phyloP scores from a whole-genome alignment of 2,888 invertebrate species.

The Rugalucina vietnamica region DNA sequence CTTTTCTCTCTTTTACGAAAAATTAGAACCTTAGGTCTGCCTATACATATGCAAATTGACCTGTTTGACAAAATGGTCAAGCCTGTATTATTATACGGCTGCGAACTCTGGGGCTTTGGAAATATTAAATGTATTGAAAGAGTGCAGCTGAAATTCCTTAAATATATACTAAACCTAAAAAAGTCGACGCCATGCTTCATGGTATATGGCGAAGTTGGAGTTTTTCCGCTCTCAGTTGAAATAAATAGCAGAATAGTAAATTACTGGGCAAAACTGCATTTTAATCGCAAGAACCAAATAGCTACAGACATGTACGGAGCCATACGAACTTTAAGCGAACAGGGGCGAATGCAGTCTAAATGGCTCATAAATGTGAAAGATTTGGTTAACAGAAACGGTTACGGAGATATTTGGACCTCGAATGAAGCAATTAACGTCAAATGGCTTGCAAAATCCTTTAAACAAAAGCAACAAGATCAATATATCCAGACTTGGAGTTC shows the following conservation, averaged over 20 bases:
- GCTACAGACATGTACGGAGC: neutral
- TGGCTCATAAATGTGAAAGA: neutral
- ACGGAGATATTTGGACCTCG: neutral
- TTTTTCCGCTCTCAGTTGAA: neutral
- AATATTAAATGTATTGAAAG: neutral
- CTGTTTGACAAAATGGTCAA: neutral
- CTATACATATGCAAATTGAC: neutral
- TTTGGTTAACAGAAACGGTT: neutral
- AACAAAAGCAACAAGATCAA: slow-evolving; percentile 13
- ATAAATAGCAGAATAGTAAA: neutral
- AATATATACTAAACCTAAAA: neutral
- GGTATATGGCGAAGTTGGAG: neutral
- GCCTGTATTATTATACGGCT: neutral
- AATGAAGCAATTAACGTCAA: neutral
- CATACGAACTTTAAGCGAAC: neutral
- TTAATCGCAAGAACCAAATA: neutral
- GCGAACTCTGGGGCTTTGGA: neutral
- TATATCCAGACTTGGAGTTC: neutral
- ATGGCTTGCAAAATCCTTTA: neutral
- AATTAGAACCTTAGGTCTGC: neutral
- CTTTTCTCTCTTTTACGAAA: neutral
- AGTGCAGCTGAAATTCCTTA: neutral
- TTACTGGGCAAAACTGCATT: neutral
- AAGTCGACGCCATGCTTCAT: neutral
- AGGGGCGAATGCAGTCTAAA: neutral